Evolutionary conservation across 2,113 vertebrate species (phyloP).

Genomic region (Platycercus adscitus): DNA sequence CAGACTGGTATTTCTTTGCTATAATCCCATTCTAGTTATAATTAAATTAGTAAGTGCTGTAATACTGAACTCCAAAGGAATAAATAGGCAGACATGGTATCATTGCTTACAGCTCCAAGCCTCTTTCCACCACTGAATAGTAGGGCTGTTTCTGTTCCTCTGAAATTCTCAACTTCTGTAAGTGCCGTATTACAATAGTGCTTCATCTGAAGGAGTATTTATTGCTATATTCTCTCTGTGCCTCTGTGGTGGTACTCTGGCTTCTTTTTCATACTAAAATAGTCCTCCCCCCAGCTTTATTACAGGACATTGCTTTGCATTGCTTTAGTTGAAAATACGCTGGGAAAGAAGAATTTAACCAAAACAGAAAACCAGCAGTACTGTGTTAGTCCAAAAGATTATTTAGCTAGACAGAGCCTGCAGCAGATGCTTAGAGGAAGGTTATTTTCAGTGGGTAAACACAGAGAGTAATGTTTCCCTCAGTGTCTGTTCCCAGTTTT

Average conservation of each 20-base stretch:
- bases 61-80: background rate
- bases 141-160: background rate
- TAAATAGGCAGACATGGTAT: background rate
- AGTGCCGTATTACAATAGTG: background rate
- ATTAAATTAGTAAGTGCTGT: background rate
- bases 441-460: constrained; percentile 31
- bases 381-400: background rate
- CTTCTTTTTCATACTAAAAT: background rate
- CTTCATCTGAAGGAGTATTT: background rate
- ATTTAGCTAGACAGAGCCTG: background rate
- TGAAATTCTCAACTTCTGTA: background rate
- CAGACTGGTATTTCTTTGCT: background rate
- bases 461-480: background rate
- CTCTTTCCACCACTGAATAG: background rate
- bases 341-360: background rate
- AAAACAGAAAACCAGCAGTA: background rate
- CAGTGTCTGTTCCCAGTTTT: background rate
- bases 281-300: background rate
- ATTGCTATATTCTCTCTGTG: background rate
- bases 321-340: background rate
- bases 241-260: background rate
- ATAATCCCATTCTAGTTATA: background rate
- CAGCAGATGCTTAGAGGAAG: background rate
- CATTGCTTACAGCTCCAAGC: background rate
- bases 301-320: background rate